phyloP scores from a whole-genome alignment of 2,888 invertebrate species.

The Xanthia togata region DNA sequence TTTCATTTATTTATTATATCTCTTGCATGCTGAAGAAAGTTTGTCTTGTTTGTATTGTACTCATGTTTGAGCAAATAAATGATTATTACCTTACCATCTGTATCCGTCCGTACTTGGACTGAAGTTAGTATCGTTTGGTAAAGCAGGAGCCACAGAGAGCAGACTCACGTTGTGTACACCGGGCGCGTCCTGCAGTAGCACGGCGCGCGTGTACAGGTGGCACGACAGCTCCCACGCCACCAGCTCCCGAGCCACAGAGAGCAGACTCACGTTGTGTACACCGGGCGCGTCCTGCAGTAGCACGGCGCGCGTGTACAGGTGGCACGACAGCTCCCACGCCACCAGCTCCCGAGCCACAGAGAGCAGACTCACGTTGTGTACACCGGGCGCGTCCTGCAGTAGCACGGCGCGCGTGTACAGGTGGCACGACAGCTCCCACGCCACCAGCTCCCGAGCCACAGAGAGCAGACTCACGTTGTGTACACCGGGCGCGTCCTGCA shows the following conservation, averaged over 20 bases:
- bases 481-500: conserved; percentile 92
- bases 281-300: conserved; percentile 93
- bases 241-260: conserved; percentile 91
- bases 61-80: too few species aligned
- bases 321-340: conserved; percentile 96
- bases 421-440: conserved; percentile 96
- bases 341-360: too few species aligned
- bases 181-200: conserved; percentile 93
- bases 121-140: too few species aligned
- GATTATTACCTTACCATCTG: too few species aligned
- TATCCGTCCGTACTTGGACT: too few species aligned
- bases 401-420: conserved; percentile 94
- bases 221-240: conserved; percentile 97
- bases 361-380: conserved; percentile 66
- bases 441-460: conserved; percentile 68
- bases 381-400: conserved; percentile 92
- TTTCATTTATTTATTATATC: too few species aligned
- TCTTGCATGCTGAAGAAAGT: too few species aligned
- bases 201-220: conserved; percentile 94
- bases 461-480: conserved; percentile 66
- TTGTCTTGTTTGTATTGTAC: too few species aligned
- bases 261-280: conserved; percentile 66
- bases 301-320: conserved; percentile 94
- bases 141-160: neutral
- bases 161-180: conserved; percentile 68